Base-by-base conservation (phyloP, 2,797 vertebrate species). In the Pseudocheirus occidentalis region DNA sequence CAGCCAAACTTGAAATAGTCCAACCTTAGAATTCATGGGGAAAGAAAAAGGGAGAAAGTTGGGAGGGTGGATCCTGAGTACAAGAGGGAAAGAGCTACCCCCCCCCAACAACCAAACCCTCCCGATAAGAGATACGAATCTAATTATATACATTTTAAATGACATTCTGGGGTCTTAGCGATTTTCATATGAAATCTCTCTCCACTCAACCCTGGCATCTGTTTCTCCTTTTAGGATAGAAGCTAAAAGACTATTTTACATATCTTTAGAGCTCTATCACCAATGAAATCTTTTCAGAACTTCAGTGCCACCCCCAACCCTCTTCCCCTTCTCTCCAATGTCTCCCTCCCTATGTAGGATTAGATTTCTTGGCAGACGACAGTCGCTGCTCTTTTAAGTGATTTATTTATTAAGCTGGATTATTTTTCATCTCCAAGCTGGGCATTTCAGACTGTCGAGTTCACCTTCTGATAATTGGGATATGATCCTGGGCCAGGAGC, bases 191-290 rank as follows among this genome's bases (percentile, higher is more conserved):
- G 98, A 98, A 97, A 98, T 98, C 97, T 98, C 97, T 98, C 97
- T 73, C 95, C 96, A 98, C 95, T 96, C 96, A 97, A 96, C 93
- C 90, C 93, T 98, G 98, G 98, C 98, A 98, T 99, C 98, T 99
- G 99, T 98, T 99, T 99, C 98, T 98, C 98, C 97, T 99, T 98
- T 98, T 95, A 98, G 97, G 98, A 97, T 96, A 98, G 98, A 98
- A 98, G 98, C 95, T 93, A 95, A 98, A 98, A 98, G 98, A 98
- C 98, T 98, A 99, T 99, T 87, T 99, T 99, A 99, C 98, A 98
- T 98, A 99, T 98, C 98, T 98, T 97, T 98, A 97, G 96, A 97
- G 97, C 96, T 97, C 96, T 99, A 98, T 98, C 98, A 98, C 98
- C 98, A 98, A 99, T 98, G 98, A 98, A 98, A 98, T 98, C 98